Evolutionary conservation across 2,797 vertebrate species (phyloP), one percentile per base, ranked within the genome.

Genomic region (Ciconia nigra): DNA sequence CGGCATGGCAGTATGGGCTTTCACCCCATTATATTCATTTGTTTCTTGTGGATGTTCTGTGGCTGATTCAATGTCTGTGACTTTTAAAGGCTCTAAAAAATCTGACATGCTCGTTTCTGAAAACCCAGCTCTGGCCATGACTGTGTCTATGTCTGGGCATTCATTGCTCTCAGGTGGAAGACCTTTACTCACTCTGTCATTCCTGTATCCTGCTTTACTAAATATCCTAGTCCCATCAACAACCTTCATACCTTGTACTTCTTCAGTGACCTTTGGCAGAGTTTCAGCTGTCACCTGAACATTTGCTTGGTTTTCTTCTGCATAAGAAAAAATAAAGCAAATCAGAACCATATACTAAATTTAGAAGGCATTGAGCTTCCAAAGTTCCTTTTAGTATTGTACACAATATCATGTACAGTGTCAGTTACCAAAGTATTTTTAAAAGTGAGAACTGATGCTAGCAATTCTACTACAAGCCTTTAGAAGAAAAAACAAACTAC

Each of bases 201-300:
- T 96, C 87, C 77, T 85, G 81, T 65, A 87, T 88, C 89, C 96
- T 96, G 94, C 90, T 96, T 93, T 97, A 97, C 87, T 91, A 85
- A 96, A 93, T 52, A 46, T 94, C 87, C 97, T 84, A 96, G 96
- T 95, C 87, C 93, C 95, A 96, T 49, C 96, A 95, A 95, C 96
- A 95, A 95, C 96, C 94, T 97, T 98, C 98, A 98, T 98, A 98
- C 97, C 97, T 98, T 97, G 97, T 87, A 78, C 74, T 73, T 98
- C 95, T 95, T 96, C 93, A 87, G 74, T 49, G 73, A 95, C 92
- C 92, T 96, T 93, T 92, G 94, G 92, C 41, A 94, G 90, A 96
- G 87, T 95, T 97, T 97, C 97, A 90, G 87, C 85, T 91, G 92
- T 91, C 96, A 93, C 90, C 90, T 97, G 96, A 95, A 96, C 86